Base-by-base conservation (phyloP, 2,888 invertebrate species). In the Andrena marginata region DNA sequence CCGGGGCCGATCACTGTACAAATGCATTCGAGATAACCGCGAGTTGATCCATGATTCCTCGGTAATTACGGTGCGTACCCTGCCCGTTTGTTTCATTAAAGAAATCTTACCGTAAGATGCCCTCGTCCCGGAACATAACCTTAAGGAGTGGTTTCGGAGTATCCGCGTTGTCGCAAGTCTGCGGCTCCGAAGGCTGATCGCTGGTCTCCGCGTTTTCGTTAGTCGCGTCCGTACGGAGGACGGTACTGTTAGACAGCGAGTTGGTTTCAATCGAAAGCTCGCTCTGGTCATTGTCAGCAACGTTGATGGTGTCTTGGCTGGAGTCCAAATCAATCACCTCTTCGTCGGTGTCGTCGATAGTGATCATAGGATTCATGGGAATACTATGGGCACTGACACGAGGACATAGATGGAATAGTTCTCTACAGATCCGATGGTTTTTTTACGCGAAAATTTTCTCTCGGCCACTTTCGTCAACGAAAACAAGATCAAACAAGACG, bases 111-210 rank as follows among this genome's bases (percentile, higher is more conserved):
- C 90, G 85, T 48, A 92, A 92, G 33, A 88, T 71, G 31, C 69
- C 84, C 71, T 90, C 83, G 77, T 94, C 91, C 29, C 90, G 91
- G 77, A 94, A 94, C 48, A 85, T 88, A 86, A 94, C 91, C 85
- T 90, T 92, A 76, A 94, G 86, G 68, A 92, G 76, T 2, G 94
- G 93, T 8, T 85, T 80, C 2, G 84, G n/a, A 3, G 51, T 10
- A 3, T 80, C 69, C 4, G 67, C 23, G 16, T 13, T 20, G 26
- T 77, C 60, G 35, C 42, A 68, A 26, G 16, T 29, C 74, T 73
- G 29, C 2, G 65, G 20, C 10, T 54, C 23, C 29, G 49, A 56
- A 16, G 10, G 31, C 5, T 76, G 49, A 48, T 35, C 54, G 10
- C 77, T 70, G 33, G n/a, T 8, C 26, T 85, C 72, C 0, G 70